Percentiles rank a stretch among this genome's conserved stretches.
phyloP scores from a whole-genome alignment of 1,140 invertebrate genomes.

The Pogonomyrmex californicus region DNA sequence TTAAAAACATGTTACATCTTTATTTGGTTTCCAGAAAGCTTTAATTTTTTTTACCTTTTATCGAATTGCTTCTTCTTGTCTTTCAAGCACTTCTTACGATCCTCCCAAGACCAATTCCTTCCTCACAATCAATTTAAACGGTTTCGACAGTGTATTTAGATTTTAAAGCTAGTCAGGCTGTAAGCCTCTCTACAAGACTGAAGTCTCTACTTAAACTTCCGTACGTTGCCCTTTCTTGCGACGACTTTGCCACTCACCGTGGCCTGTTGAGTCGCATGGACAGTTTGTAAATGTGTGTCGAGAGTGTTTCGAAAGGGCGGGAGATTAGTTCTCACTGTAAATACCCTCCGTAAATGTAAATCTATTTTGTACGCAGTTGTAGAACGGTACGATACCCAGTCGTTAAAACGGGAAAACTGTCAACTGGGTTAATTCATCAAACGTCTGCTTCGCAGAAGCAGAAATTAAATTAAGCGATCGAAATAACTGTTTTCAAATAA shows the following conservation, averaged over 20 bases:
- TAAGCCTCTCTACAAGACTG: background rate
- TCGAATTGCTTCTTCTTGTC: background rate
- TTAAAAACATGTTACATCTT: background rate
- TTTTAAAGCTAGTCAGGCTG: background rate
- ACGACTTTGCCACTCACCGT: background rate
- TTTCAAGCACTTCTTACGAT: background rate
- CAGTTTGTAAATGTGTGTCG: conserved; percentile 24
- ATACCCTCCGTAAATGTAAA: background rate
- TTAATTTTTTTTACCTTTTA: background rate
- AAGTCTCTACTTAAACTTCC: background rate
- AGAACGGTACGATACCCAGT: background rate
- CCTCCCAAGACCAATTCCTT: too few species aligned
- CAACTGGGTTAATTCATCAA: background rate
- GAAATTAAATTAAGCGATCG: background rate
- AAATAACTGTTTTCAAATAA: background rate
- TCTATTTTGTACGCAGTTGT: background rate
- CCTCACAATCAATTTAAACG: background rate
- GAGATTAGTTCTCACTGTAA: conserved; percentile 20
- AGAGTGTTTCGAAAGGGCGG: conserved; percentile 10
- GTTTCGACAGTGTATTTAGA: background rate
- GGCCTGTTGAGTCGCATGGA: conserved; percentile 12
- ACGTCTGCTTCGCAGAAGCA: background rate
- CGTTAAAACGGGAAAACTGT: background rate
- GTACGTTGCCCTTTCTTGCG: background rate
- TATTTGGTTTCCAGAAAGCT: background rate